phyloP scores from a whole-genome alignment of 2,113 vertebrate species.

The Apus apus region DNA sequence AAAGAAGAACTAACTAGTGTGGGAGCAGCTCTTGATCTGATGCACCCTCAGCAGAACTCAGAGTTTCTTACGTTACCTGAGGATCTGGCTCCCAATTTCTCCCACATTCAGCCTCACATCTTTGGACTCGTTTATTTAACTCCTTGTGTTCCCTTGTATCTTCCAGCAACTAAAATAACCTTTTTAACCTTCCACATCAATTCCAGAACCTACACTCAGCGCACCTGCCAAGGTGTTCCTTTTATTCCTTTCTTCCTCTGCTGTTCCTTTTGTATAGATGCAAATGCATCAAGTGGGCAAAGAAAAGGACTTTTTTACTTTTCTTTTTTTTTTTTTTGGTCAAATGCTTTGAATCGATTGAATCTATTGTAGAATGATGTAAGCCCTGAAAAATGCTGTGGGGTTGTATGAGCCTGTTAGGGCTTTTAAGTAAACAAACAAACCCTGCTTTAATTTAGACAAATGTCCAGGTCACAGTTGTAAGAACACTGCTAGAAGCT shows the following conservation, averaged over 20 bases:
- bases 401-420: background rate
- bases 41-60: background rate
- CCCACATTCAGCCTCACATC: background rate
- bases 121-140: background rate
- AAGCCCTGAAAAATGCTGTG: background rate
- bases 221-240: background rate
- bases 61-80: background rate
- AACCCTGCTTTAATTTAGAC: conserved; percentile 38
- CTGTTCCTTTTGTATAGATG: background rate
- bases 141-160: background rate
- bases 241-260: background rate
- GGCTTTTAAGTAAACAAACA: conserved; percentile 26
- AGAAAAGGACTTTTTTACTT: background rate
- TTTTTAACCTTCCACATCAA: background rate
- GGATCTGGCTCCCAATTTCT: background rate
- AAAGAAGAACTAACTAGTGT: background rate
- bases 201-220: background rate
- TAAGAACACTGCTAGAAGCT: background rate
- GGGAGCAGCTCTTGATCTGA: background rate
- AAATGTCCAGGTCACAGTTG: conserved; percentile 9
- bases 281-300: background rate
- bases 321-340: background rate
- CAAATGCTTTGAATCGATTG: background rate
- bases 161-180: background rate
- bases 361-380: background rate